phyloP scores from a whole-genome alignment of 1,140 invertebrate species.

The Ceratoteleas bidentatus region DNA sequence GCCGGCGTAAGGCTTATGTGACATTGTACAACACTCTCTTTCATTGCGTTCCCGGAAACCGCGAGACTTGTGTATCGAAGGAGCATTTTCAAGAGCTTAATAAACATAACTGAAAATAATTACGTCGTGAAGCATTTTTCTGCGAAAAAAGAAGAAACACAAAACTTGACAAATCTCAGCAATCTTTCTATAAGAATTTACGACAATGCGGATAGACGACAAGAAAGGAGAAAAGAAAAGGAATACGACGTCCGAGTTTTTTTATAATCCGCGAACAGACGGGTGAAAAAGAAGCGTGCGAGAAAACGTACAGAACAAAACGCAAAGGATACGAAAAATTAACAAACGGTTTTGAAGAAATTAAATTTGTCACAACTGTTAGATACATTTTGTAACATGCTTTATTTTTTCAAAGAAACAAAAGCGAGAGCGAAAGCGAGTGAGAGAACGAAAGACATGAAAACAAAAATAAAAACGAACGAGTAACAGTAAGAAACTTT shows the following conservation, averaged over 20 bases:
- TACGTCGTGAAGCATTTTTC: conserved; percentile 33
- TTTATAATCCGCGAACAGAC: conserved; percentile 9
- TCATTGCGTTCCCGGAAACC: conserved; percentile 33
- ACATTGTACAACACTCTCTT: conserved; percentile 35
- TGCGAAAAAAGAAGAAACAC: conserved; percentile 10
- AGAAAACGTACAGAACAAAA: conserved; percentile 37
- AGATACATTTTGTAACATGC: conserved; percentile 65
- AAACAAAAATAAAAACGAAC: conserved; percentile 15
- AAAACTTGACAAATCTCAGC: conserved; percentile 44
- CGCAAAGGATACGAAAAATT: conserved; percentile 17
- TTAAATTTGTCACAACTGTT: conserved; percentile 56
- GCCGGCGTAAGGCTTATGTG: conserved; percentile 21
- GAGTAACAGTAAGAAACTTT: conserved; percentile 41
- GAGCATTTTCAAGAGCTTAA: conserved; percentile 59
- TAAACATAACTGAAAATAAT: conserved; percentile 41
- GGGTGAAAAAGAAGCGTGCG: background rate
- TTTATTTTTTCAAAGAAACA: conserved; percentile 61
- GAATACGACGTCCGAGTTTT: conserved; percentile 16
- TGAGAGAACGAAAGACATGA: conserved; percentile 13
- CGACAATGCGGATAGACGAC: conserved; percentile 28
- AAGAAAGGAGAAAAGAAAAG: background rate
- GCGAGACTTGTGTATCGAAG: conserved; percentile 53
- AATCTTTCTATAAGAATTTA: conserved; percentile 42
- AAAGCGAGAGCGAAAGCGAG: conserved; percentile 17
- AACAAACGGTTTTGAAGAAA: conserved; percentile 36